phyloP scores from a whole-genome alignment of 2,797 vertebrate genomes.

The Myotis findleyi region DNA sequence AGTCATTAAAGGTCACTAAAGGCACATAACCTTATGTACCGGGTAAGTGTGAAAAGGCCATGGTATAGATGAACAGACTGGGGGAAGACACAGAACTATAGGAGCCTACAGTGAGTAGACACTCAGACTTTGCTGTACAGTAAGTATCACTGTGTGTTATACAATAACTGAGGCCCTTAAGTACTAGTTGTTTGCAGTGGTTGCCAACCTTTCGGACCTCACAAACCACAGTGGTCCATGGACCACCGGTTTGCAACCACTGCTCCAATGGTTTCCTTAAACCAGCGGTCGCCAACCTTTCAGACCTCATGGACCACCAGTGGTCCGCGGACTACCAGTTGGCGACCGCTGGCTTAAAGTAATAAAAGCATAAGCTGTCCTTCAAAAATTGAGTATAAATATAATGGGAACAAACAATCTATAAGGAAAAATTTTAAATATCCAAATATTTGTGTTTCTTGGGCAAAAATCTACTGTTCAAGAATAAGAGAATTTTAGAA shows the following conservation, averaged over 20 bases:
- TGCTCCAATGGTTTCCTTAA: too few species aligned
- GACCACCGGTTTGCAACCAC: too few species aligned
- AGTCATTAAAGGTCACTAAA: slow-evolving; percentile 49
- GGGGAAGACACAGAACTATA: not conserved
- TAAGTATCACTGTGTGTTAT: not conserved
- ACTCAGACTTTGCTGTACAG: not conserved
- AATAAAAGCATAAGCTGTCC: not conserved
- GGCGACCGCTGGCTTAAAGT: not conserved
- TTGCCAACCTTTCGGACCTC: too few species aligned
- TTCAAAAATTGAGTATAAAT: slow-evolving; percentile 58
- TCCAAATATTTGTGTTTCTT: slow-evolving; percentile 41
- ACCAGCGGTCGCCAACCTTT: too few species aligned
- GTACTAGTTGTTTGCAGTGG: not conserved
- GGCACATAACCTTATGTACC: slow-evolving; percentile 36
- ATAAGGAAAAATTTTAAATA: slow-evolving; percentile 9
- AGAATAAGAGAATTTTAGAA: slow-evolving; percentile 46
- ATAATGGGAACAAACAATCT: not conserved
- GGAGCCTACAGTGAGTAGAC: not conserved
- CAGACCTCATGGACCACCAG: too few species aligned
- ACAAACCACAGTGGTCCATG: too few species aligned
- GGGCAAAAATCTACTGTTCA: slow-evolving; percentile 26
- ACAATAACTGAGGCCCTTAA: not conserved
- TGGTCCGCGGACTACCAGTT: too few species aligned
- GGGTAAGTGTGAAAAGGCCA: not conserved
- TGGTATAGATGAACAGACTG: not conserved